Evolutionary conservation across 2,797 vertebrate genomes (phyloP).

Genomic region (Sebastes hubbsi): DNA sequence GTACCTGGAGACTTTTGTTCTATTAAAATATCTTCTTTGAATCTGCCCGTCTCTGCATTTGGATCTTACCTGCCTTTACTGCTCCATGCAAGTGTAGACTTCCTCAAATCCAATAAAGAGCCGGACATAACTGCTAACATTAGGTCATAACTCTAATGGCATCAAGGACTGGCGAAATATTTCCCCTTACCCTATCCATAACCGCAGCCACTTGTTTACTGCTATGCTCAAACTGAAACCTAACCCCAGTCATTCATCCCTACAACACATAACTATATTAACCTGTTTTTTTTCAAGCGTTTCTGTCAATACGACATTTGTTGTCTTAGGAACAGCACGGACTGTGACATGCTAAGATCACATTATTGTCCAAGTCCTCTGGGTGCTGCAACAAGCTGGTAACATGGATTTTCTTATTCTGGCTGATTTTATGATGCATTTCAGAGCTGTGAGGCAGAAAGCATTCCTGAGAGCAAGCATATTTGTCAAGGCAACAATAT

Average conservation of each 20-base stretch:
- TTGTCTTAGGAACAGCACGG: slow-evolving; percentile 1
- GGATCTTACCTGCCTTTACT: too few relatives aligned
- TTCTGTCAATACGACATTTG: neutral
- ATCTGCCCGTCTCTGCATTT: too few relatives aligned
- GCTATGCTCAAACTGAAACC: neutral
- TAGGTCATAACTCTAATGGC: neutral
- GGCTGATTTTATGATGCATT: slow-evolving; percentile 9
- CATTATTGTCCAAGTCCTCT: neutral
- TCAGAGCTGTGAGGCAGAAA: neutral
- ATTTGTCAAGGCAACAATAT: slow-evolving; percentile 34
- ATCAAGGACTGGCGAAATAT: neutral
- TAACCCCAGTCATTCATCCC: neutral
- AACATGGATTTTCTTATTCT: slow-evolving; percentile 17
- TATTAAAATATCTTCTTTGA: too few relatives aligned
- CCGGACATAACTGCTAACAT: neutral
- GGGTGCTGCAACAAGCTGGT: neutral
- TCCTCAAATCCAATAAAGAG: neutral
- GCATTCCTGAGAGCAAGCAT: neutral
- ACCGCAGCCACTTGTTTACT: neutral
- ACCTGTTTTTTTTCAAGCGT: neutral
- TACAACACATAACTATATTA: neutral
- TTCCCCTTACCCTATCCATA: neutral
- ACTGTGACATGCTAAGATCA: neutral
- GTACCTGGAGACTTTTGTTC: too few relatives aligned
- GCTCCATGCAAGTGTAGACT: too few relatives aligned